Percentiles rank a stretch among this genome's conserved stretches.
phyloP scores from a whole-genome alignment of 1,140 invertebrate species.

The Lasaia peninsularis region DNA sequence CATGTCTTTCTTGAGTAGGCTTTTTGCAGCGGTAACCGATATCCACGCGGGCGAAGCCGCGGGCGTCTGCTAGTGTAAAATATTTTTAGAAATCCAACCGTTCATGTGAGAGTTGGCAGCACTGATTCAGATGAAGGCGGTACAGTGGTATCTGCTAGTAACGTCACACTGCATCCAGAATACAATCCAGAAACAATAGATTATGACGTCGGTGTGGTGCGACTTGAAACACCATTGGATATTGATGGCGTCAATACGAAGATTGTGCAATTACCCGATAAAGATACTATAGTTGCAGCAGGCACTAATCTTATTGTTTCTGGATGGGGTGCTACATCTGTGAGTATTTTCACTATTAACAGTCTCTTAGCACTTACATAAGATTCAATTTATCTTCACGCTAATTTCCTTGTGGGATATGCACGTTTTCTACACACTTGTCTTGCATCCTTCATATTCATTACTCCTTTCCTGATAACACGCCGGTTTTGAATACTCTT shows the following conservation, averaged over 20 bases:
- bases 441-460: too few relatives aligned
- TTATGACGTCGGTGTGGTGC: constrained; percentile 35
- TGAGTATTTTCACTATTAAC: constrained; percentile 32
- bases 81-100: constrained; percentile 36
- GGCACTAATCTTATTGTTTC: constrained; percentile 43
- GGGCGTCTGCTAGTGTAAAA: too few relatives aligned
- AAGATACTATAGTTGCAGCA: constrained; percentile 20
- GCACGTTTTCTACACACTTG: too few relatives aligned
- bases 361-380: too few relatives aligned
- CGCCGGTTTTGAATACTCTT: too few relatives aligned
- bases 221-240: neutral
- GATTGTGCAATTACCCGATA: constrained; percentile 21
- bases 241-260: constrained; percentile 9
- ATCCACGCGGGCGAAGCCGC: too few relatives aligned
- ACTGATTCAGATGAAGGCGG: constrained; percentile 37
- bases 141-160: constrained; percentile 22
- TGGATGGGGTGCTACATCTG: constrained; percentile 60
- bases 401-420: too few relatives aligned
- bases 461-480: too few relatives aligned
- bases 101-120: constrained; percentile 42
- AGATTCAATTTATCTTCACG: too few relatives aligned
- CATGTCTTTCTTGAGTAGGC: too few relatives aligned
- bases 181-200: constrained; percentile 47
- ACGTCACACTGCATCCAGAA: constrained; percentile 38
- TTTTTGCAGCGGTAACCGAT: too few relatives aligned